These are phyloP conservation scores for Coregonus clupeaformis DNA, from an alignment of 2,113 vertebrate species.

Conservation along the genomic window DNA sequence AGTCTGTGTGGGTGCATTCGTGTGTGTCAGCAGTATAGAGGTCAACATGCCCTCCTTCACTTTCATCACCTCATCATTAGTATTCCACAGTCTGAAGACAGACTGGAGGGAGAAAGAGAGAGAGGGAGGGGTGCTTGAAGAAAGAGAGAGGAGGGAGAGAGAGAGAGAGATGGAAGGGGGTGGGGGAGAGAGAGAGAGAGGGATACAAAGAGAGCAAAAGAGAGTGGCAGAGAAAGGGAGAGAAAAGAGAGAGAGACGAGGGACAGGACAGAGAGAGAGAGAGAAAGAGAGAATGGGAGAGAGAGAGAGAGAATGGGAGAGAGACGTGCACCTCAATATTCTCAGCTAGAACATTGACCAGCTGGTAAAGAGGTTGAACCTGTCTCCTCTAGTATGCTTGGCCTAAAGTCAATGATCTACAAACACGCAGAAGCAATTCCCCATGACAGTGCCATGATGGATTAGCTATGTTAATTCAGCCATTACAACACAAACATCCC, in stretches of 20 bases:
- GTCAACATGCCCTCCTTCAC: slow-evolving; percentile 55
- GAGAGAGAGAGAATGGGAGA: slow-evolving; percentile 35
- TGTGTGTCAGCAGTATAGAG: slow-evolving; percentile 36
- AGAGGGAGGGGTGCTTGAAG: too few species aligned
- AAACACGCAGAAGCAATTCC: background rate
- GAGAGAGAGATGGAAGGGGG: too few species aligned
- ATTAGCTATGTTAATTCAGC: slow-evolving; percentile 2
- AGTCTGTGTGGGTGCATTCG: background rate
- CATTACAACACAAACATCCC: slow-evolving; percentile 2
- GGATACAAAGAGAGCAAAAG: too few species aligned
- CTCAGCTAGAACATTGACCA: slow-evolving; percentile 30
- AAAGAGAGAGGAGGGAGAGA: too few species aligned
- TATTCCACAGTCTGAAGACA: slow-evolving; percentile 30
- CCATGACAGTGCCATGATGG: background rate
- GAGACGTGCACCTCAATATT: slow-evolving; percentile 3
- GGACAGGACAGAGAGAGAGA: slow-evolving; percentile 17
- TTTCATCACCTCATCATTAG: slow-evolving; percentile 68
- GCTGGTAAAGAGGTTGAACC: slow-evolving; percentile 11
- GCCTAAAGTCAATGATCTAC: slow-evolving; percentile 3
- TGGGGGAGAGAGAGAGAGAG: too few species aligned
- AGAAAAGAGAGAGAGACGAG: slow-evolving; percentile 25
- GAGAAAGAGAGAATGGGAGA: too few species aligned
- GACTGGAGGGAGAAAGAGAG: too few species aligned
- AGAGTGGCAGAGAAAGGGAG: background rate
- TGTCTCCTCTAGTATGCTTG: slow-evolving; percentile 1